phyloP scores from a whole-genome alignment of 2,797 vertebrate species.

The Myotis findleyi region DNA sequence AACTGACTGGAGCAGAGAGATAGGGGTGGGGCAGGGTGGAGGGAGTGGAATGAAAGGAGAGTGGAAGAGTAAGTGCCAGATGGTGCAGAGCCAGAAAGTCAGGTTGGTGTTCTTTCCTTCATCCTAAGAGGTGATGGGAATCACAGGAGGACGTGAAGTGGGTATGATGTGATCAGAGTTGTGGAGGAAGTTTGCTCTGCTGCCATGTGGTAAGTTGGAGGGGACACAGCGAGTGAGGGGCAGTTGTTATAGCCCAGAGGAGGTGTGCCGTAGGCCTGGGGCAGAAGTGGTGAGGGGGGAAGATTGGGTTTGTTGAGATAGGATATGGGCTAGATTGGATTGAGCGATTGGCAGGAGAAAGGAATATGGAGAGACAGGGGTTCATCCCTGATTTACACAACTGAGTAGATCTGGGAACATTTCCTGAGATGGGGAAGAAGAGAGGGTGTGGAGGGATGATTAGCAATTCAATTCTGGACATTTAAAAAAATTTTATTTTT shows the following conservation, averaged over 20 bases:
- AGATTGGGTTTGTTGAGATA: not conserved
- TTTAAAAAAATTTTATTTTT: no score
- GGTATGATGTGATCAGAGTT: not conserved
- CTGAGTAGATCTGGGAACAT: not conserved
- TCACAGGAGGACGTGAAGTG: not conserved
- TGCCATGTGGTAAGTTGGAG: not conserved
- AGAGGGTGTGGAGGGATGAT: not conserved
- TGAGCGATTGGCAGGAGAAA: not conserved
- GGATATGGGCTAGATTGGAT: not conserved
- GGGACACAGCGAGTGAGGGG: not conserved
- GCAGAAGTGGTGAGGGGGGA: not conserved
- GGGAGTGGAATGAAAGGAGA: no score
- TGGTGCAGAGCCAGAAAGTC: not conserved
- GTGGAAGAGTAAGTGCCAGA: not conserved
- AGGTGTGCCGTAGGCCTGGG: not conserved
- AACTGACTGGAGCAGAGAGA: not conserved
- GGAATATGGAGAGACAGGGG: not conserved
- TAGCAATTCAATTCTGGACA: not conserved
- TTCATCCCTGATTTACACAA: not conserved
- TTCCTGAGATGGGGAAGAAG: not conserved
- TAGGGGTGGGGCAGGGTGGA: rapidly evolving
- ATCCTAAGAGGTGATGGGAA: not conserved
- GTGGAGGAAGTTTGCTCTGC: not conserved
- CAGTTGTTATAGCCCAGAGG: not conserved
- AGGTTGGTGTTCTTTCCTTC: not conserved